Percentiles rank a stretch among this genome's conserved stretches.
Evolutionary conservation across 2,113 vertebrate species (phyloP).

Genomic region (Donacobius atricapilla): DNA sequence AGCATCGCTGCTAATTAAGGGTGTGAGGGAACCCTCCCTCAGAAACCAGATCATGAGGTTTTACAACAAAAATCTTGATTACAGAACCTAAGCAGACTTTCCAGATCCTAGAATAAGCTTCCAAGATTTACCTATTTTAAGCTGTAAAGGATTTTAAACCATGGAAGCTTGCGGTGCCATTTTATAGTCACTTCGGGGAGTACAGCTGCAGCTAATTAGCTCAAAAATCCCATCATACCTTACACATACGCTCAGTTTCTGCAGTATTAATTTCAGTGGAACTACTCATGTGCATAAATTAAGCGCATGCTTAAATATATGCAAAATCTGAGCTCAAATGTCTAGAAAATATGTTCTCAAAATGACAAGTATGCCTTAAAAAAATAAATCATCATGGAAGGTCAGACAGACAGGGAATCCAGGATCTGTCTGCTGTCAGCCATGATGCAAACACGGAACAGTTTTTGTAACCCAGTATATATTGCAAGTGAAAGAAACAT

Average conservation of each 20-base stretch:
- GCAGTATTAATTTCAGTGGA: conserved; percentile 63
- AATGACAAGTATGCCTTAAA: conserved; percentile 32
- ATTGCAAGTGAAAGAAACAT: conserved; percentile 69
- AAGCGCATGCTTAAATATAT: conserved; percentile 64
- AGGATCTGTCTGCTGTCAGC: conserved; percentile 8
- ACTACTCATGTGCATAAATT: conserved; percentile 61
- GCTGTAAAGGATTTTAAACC: neutral
- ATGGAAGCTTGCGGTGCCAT: neutral
- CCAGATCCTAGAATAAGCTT: neutral
- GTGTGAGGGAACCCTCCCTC: neutral
- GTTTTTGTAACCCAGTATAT: conserved; percentile 69
- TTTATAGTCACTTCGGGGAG: neutral
- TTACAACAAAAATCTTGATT: neutral
- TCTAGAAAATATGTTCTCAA: conserved; percentile 52
- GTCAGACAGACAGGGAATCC: neutral
- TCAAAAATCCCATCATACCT: conserved; percentile 17
- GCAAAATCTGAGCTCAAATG: conserved; percentile 49
- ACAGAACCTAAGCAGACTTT: neutral
- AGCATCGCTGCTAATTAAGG: neutral
- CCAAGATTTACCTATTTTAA: neutral
- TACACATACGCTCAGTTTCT: conserved; percentile 56
- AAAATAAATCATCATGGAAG: conserved; percentile 15
- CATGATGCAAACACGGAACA: conserved; percentile 57
- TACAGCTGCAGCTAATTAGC: conserved; percentile 35
- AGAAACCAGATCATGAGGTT: neutral